These are phyloP conservation scores for Brachystomella parvula DNA, from an alignment of 1,140 invertebrate genomes.

Conservation along the genomic window DNA sequence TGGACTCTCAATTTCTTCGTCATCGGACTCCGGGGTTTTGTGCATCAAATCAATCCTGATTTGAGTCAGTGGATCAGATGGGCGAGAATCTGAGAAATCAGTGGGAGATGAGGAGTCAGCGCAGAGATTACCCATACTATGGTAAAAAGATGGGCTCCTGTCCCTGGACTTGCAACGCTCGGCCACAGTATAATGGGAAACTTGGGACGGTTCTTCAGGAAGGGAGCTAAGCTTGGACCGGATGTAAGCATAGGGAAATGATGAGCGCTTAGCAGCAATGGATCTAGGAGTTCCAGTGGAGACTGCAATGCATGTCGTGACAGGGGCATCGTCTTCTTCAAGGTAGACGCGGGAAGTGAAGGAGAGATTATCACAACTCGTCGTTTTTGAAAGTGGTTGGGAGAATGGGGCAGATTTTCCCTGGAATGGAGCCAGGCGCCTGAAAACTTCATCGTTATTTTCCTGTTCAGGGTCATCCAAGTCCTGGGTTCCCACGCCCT, in stretches of 20 bases:
- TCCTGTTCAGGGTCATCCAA: conserved; percentile 14
- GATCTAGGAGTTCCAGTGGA: not conserved
- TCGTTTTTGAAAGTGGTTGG: conserved; percentile 22
- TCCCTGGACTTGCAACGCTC: no score
- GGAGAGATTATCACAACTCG: conserved; percentile 36
- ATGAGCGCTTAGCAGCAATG: conserved; percentile 31
- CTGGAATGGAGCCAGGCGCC: not conserved
- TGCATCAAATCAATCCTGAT: conserved; percentile 30
- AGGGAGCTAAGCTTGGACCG: conserved; percentile 39
- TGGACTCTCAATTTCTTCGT: conserved; percentile 3
- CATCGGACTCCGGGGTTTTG: conserved; percentile 18
- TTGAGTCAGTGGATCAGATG: conserved; percentile 22
- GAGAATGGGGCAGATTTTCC: not conserved
- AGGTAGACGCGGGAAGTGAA: not conserved
- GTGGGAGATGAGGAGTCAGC: not conserved
- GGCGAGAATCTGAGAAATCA: no score
- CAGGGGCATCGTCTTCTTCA: not conserved
- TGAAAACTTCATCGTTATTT: not conserved
- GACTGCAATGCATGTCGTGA: not conserved
- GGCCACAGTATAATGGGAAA: no score
- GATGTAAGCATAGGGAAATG: conserved; percentile 43
- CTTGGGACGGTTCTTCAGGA: conserved; percentile 40
- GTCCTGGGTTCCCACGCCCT: conserved; percentile 24
- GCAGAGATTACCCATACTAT: conserved; percentile 27
- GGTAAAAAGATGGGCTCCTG: conserved; percentile 13